Evolutionary conservation across 2,113 vertebrate genomes (phyloP).

Genomic region (Spea multiplicata): DNA sequence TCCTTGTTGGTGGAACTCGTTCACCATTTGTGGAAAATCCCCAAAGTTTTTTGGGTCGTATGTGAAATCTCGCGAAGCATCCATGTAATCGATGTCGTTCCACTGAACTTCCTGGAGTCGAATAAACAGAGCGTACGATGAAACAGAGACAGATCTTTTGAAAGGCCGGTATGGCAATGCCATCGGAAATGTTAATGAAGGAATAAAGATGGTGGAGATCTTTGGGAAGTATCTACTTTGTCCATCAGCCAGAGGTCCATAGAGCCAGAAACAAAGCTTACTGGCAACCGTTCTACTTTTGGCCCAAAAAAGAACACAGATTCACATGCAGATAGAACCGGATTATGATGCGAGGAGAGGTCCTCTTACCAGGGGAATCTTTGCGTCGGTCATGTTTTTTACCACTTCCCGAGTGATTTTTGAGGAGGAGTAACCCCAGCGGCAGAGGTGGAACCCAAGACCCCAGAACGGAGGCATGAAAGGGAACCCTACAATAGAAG

Average conservation of each 20-base stretch:
- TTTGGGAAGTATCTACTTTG: too few species aligned
- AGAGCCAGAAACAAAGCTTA: too few species aligned
- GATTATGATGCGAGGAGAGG: not conserved
- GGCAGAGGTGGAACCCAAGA: conserved; percentile 92
- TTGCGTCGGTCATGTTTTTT: conserved; percentile 76
- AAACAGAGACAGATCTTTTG: not conserved
- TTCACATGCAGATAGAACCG: not conserved
- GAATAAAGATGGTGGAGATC: too few species aligned
- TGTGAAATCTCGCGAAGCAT: conserved; percentile 82
- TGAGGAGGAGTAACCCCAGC: conserved; percentile 87
- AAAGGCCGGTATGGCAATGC: too few species aligned
- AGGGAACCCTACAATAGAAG: conserved; percentile 68
- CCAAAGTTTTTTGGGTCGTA: conserved; percentile 75
- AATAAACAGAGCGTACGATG: not conserved
- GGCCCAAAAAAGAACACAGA: not conserved
- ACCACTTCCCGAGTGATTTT: conserved; percentile 73
- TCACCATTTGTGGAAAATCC: conserved; percentile 81
- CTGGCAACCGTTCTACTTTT: too few species aligned
- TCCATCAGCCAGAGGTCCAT: too few species aligned
- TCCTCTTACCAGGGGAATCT: conserved; percentile 72
- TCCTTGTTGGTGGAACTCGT: conserved; percentile 75
- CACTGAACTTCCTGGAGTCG: conserved; percentile 83
- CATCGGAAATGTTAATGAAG: too few species aligned
- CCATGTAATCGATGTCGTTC: conserved; percentile 90
- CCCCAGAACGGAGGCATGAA: conserved; percentile 95